These are phyloP conservation scores for Mustela lutreola DNA, from an alignment of 2,113 vertebrate species.

Conservation along the genomic window DNA sequence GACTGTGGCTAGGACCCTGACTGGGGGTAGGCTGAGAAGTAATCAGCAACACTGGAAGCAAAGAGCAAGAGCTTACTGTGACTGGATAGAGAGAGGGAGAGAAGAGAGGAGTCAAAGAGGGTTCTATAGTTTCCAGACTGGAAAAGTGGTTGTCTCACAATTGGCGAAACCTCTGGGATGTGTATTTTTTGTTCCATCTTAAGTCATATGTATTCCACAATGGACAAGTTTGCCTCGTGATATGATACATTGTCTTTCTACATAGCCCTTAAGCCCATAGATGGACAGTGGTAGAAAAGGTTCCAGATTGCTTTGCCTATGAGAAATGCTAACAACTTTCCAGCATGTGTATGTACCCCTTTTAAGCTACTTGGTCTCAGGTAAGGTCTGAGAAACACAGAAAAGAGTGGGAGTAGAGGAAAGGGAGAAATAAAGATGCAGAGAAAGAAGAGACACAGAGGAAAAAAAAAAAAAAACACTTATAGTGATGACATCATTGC, in stretches of 20 bases:
- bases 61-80: background rate
- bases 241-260: background rate
- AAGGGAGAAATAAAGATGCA: background rate
- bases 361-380: background rate
- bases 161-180: background rate
- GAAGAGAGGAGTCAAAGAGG: background rate
- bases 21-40: too few species aligned
- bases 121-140: background rate
- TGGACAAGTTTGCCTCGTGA: background rate
- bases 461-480: background rate
- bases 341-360: background rate
- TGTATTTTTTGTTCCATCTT: background rate
- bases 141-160: background rate
- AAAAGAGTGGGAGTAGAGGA: background rate
- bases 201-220: background rate
- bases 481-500: constrained; percentile 70
- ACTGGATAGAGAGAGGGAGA: background rate
- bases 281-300: background rate
- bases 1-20: rapidly evolving
- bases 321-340: background rate
- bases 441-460: constrained; percentile 22
- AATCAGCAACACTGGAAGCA: background rate
- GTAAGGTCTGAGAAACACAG: background rate
- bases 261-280: background rate
- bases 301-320: background rate